A percentile compares a stretch with the other conserved stretches of the same genome.
Conservation (phyloP, 2,888 invertebrate species). For the Ormyrus labotus region DNA sequence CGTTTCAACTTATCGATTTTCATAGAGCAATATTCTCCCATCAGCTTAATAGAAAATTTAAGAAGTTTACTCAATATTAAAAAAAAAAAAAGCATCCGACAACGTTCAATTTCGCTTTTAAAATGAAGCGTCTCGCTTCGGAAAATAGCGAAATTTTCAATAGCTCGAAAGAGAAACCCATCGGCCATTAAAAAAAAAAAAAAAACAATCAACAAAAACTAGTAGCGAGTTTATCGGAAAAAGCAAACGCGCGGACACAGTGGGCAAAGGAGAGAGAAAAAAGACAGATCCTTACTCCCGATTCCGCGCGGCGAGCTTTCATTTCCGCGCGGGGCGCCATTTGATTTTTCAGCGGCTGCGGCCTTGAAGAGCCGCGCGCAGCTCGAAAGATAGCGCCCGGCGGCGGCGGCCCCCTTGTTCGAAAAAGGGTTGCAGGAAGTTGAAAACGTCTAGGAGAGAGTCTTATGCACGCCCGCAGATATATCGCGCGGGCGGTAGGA, state of each 20-base stretch:
- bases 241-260: constrained; percentile 18
- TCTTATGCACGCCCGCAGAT: too few relatives aligned
- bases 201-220: not conserved
- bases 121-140: not conserved
- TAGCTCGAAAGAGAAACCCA: not conserved
- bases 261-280: not conserved
- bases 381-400: constrained; percentile 7
- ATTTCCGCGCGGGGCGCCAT: constrained; percentile 57
- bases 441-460: constrained; percentile 20
- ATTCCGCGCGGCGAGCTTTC: constrained; percentile 23
- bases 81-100: not conserved
- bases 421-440: constrained; percentile 6
- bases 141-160: not conserved
- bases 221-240: constrained; percentile 15
- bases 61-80: too few relatives aligned
- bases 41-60: too few relatives aligned
- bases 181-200: constrained; percentile 11
- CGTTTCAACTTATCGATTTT: too few relatives aligned
- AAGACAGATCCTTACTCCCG: not conserved
- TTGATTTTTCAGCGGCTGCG: constrained; percentile 15
- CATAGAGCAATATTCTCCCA: too few relatives aligned
- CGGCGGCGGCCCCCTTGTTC: not conserved
- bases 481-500: not conserved
- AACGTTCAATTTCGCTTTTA: not conserved
- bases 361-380: constrained; percentile 2